These are phyloP conservation scores for Aphrophora alni DNA, from an alignment of 2,888 invertebrate genomes.

Conservation along the genomic window DNA sequence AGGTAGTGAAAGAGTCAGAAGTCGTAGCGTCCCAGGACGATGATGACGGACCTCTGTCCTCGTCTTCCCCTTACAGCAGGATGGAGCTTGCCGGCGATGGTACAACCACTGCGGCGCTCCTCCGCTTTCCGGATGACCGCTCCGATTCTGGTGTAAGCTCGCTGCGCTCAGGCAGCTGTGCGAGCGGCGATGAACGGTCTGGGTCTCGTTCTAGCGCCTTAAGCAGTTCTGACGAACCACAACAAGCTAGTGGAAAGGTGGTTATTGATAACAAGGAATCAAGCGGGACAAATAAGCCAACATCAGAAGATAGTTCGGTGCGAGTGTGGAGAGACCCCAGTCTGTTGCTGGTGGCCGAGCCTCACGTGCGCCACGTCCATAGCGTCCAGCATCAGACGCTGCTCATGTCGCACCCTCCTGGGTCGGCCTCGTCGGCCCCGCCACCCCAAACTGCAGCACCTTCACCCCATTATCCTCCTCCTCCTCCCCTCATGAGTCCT, in stretches of 20 bases:
- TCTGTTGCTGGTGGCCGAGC: conserved; percentile 56
- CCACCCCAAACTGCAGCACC: conserved; percentile 54
- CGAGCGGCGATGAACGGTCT: conserved; percentile 72
- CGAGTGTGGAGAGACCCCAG: conserved; percentile 59
- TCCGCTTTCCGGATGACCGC: conserved; percentile 56
- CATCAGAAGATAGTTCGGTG: conserved; percentile 44
- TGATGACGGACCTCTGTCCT: conserved; percentile 59
- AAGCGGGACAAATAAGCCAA: neutral
- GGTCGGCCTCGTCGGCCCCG: conserved; percentile 56
- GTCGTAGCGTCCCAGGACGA: conserved; percentile 54
- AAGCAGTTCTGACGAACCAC: conserved; percentile 74
- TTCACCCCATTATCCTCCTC: conserved; percentile 54
- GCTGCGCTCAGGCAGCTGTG: conserved; percentile 65
- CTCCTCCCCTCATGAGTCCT: conserved; percentile 57
- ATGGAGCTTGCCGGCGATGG: conserved; percentile 56
- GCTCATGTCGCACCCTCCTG: conserved; percentile 64
- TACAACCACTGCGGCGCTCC: conserved; percentile 53
- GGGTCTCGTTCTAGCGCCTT: conserved; percentile 77
- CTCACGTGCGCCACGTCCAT: conserved; percentile 66
- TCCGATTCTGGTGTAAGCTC: conserved; percentile 77
- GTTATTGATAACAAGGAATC: neutral
- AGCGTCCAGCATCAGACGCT: conserved; percentile 67
- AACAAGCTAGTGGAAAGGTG: conserved; percentile 41
- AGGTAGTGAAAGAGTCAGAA: conserved; percentile 43
- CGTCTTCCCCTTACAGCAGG: conserved; percentile 57